Percentiles rank a stretch among this genome's conserved stretches.
These are phyloP conservation scores for Caiman crocodilus DNA, from an alignment of 2,797 vertebrate species.

Conservation along the genomic window DNA sequence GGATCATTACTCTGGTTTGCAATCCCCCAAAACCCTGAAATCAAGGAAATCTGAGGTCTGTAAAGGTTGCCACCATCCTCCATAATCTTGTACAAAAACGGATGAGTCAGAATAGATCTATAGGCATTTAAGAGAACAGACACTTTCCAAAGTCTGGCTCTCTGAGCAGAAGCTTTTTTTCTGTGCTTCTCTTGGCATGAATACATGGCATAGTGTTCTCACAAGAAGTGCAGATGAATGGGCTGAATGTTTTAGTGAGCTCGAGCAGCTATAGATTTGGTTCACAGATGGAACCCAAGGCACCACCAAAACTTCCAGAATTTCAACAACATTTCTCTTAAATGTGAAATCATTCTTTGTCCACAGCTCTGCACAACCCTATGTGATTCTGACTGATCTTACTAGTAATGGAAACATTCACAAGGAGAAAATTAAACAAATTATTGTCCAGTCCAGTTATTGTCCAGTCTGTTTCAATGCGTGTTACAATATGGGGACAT, in stretches of 20 bases:
- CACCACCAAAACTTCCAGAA: background rate
- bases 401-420: background rate
- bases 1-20: background rate
- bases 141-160: background rate
- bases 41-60: background rate
- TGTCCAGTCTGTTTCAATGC: background rate
- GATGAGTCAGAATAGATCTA: background rate
- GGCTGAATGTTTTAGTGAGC: background rate
- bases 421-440: background rate
- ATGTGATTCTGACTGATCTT: background rate
- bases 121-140: background rate
- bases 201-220: background rate
- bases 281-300: background rate
- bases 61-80: background rate
- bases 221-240: background rate
- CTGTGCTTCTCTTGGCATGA: background rate
- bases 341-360: background rate
- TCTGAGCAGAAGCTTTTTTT: background rate
- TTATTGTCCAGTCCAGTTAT: background rate
- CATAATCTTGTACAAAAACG: background rate
- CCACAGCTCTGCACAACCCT: background rate
- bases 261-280: background rate
- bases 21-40: background rate
- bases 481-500: background rate
- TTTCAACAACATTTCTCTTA: background rate